Evolutionary conservation across 2,797 vertebrate species (phyloP), one percentile per base, ranked within the genome.

Genomic region (Bryconaethiops microstoma): DNA sequence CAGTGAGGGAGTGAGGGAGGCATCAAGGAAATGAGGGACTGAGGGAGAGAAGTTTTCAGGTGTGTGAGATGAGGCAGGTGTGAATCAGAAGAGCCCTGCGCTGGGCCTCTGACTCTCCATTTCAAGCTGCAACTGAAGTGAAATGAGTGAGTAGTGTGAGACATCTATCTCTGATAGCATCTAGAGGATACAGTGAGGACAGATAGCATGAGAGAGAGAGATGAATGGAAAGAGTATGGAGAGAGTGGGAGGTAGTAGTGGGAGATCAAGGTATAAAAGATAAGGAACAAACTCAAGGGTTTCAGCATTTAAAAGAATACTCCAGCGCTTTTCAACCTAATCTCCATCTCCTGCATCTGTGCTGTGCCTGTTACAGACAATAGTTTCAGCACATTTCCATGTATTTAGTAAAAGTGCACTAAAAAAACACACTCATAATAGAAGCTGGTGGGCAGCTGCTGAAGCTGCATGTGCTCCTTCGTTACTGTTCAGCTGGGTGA

Each of bases 161-260:
- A 77, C 80, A 73, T 82, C 69, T 73, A 82, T 82, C 75, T 73
- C 50, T 59, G 80, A 77, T 82, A 65, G 62, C 80, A 82, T 82
- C 80, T 77, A 73, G 75, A 82, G 75, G 52, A 73, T 82, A 67
- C 48, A 71, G 48, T 5, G 19, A 62, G 80, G 39, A 48, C 55
- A 48, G 70, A 80, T 57, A 71, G 54, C 13, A 35, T 25, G 54
- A 45, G 65, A 57, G 13, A 55, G 57, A 45, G 50, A 77, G 75
- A 68, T 50, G 19, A 39, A 77, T 75, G n/a, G 7, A 50, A 60
- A 59, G 19, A 21, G 25, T 60, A 29, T n/a, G 21, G 64, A 40
- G 52, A 35, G 63, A 39, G 23, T 14, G 60, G 5, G 39, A 7
- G 21, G 9, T 59, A 63, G 55, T 69, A 54, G 54, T 1, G 23